These are phyloP conservation scores for Otolemur garnettii DNA, from an alignment of 2,113 vertebrate species.

Conservation along the genomic window DNA sequence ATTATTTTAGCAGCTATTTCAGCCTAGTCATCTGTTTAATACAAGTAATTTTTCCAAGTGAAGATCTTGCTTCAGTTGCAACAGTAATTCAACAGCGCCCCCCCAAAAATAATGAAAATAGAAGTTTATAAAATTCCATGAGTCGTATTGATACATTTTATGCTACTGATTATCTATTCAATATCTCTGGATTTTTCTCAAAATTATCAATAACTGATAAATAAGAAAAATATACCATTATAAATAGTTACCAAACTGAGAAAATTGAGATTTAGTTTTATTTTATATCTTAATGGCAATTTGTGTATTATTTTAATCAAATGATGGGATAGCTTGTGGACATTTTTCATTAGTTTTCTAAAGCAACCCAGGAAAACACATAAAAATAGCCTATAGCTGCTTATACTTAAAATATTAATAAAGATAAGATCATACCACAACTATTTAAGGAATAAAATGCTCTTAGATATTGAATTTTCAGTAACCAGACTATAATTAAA, in stretches of 20 bases:
- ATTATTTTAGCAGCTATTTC: constrained; percentile 70
- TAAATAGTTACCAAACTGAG: not conserved
- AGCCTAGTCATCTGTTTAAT: constrained; percentile 77
- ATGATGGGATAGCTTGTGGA: not conserved
- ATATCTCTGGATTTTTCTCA: not conserved
- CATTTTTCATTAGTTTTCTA: constrained; percentile 32
- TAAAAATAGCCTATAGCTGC: constrained; percentile 7
- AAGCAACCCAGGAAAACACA: constrained; percentile 27
- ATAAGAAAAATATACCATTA: constrained; percentile 8
- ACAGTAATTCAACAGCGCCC: constrained; percentile 48
- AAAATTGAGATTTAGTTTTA: not conserved
- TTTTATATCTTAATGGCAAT: constrained; percentile 19
- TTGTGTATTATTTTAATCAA: constrained; percentile 11
- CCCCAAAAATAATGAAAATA: constrained; percentile 47
- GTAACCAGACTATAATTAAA: constrained; percentile 34
- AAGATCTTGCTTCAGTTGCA: constrained; percentile 58
- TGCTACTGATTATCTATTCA: constrained; percentile 28
- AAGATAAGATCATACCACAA: constrained; percentile 57
- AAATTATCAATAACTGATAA: constrained; percentile 26
- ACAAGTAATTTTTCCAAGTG: constrained; percentile 74
- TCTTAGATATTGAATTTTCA: constrained; percentile 53
- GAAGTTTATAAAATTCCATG: constrained; percentile 36
- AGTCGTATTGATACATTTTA: not conserved
- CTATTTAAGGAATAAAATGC: not conserved
- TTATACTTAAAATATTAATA: not conserved